These are phyloP conservation scores for Rissa tridactyla DNA, from an alignment of 2,113 vertebrate species.

Conservation along the genomic window DNA sequence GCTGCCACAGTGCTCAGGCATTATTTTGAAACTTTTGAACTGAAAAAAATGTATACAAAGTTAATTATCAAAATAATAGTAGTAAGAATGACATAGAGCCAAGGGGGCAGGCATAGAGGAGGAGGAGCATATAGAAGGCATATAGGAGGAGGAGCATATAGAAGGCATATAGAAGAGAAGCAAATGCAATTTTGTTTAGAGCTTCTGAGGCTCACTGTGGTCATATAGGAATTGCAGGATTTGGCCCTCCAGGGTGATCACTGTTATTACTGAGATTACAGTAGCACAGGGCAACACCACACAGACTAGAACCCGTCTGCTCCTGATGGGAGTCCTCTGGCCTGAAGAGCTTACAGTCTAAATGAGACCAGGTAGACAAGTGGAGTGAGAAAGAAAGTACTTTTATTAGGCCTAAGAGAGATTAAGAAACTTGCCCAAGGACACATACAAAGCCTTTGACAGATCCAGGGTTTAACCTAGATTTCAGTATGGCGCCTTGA, in stretches of 20 bases:
- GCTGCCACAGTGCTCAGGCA: neutral
- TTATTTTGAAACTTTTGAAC: neutral
- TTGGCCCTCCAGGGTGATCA: neutral
- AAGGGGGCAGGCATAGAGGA: neutral
- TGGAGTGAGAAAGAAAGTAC: conserved; percentile 16
- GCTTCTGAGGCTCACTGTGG: neutral
- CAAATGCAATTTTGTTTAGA: neutral
- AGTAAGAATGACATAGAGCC: neutral
- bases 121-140: too few relatives aligned
- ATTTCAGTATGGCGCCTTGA: neutral
- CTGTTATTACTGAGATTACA: conserved; percentile 27
- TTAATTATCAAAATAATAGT: neutral
- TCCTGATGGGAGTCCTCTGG: neutral
- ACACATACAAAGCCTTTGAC: conserved; percentile 2
- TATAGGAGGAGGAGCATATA: neutral
- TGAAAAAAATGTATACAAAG: neutral
- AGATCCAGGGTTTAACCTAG: conserved; percentile 5
- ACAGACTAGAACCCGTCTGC: neutral
- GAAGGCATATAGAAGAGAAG: neutral
- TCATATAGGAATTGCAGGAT: neutral
- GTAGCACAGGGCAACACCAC: neutral
- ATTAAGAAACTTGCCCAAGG: conserved; percentile 26
- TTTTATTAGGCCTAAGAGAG: neutral
- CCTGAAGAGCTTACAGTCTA: neutral
- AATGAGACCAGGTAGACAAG: conserved; percentile 40